Evolutionary conservation across 2,113 vertebrate genomes (phyloP).

Genomic region (Montifringilla adamsi): DNA sequence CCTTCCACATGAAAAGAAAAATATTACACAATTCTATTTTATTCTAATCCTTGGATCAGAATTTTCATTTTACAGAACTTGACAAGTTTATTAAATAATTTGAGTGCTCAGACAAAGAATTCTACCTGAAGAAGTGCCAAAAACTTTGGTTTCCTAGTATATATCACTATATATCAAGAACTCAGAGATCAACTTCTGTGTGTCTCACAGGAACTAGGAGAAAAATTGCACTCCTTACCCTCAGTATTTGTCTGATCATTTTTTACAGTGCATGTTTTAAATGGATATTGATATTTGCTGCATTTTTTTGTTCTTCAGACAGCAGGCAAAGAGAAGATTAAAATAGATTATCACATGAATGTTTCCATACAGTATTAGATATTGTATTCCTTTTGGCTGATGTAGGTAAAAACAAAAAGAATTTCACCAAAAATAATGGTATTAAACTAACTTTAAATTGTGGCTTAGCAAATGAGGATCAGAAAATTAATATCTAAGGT

Average conservation of each 20-base stretch:
- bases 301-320: not conserved
- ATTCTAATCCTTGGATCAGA: not conserved
- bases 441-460: slow-evolving; percentile 39
- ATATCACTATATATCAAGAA: not conserved
- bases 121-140: not conserved
- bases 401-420: not conserved
- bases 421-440: not conserved
- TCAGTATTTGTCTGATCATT: not conserved
- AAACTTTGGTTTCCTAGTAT: not conserved
- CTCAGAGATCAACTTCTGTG: not conserved
- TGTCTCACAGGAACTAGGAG: not conserved
- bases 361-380: slow-evolving; percentile 11
- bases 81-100: not conserved
- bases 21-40: not conserved
- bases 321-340: slow-evolving; percentile 9
- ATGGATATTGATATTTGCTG: not conserved
- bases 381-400: slow-evolving; percentile 21
- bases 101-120: not conserved
- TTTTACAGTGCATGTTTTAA: not conserved
- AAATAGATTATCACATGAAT: slow-evolving; percentile 22
- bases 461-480: slow-evolving; percentile 8
- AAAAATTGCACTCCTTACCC: not conserved
- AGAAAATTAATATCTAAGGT: slow-evolving; percentile 16
- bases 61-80: not conserved
- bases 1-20: not conserved